A percentile compares a stretch with the other conserved stretches of the same genome.
Evolutionary conservation across 2,888 invertebrate species (phyloP).

Genomic region (Anthrax anthrax): DNA sequence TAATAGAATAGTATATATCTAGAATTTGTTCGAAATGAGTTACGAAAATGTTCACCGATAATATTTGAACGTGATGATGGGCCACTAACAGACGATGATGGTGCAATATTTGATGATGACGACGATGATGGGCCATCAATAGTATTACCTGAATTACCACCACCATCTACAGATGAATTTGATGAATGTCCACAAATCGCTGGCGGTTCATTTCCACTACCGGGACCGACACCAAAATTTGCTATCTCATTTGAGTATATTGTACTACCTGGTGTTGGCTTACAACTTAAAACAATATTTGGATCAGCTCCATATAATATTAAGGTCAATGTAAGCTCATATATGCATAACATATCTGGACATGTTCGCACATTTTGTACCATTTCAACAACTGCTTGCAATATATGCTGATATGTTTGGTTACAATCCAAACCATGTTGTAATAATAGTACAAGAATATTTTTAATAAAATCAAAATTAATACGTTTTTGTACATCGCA

Average conservation of each 20-base stretch:
- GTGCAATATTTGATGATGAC: not conserved
- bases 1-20: slow-evolving; percentile 52
- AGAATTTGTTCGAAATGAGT: slow-evolving; percentile 35
- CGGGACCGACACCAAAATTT: slow-evolving; percentile 28
- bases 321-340: slow-evolving; percentile 52
- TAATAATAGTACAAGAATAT: slow-evolving; percentile 47
- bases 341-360: slow-evolving; percentile 52
- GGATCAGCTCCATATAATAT: slow-evolving; percentile 64
- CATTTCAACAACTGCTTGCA: slow-evolving; percentile 55
- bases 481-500: slow-evolving; percentile 50
- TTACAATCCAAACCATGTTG: slow-evolving; percentile 55
- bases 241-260: slow-evolving; percentile 34
- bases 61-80: slow-evolving; percentile 13
- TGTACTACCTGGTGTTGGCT: slow-evolving; percentile 29
- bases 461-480: slow-evolving; percentile 56
- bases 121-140: slow-evolving; percentile 6
- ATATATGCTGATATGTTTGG: slow-evolving; percentile 50
- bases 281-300: slow-evolving; percentile 42
- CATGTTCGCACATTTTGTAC: slow-evolving; percentile 51
- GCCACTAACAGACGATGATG: slow-evolving; percentile 6
- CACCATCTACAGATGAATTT: not conserved
- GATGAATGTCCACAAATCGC: not conserved
- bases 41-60: slow-evolving; percentile 27
- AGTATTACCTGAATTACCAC: not conserved
- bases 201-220: slow-evolving; percentile 7